These are phyloP conservation scores for Dasysyrphus albostriatus DNA, from an alignment of 2,888 invertebrate genomes.

Conservation along the genomic window DNA sequence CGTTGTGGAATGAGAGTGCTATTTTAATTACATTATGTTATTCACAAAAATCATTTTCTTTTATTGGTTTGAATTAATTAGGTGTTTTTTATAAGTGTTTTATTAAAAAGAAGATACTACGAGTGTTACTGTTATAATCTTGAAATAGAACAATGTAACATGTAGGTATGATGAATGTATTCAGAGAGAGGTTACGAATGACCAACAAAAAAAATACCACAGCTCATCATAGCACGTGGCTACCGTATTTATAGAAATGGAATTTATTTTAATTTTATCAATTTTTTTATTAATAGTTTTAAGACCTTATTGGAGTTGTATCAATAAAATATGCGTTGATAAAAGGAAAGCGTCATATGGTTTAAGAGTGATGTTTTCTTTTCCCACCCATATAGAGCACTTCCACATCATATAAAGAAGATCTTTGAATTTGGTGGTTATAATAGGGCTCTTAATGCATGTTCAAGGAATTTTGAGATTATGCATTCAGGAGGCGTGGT, in stretches of 20 bases:
- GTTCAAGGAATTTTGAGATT: too few relatives aligned
- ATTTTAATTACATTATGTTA: conserved; percentile 37
- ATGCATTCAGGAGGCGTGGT: too few relatives aligned
- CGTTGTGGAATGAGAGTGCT: not conserved
- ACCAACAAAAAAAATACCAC: not conserved
- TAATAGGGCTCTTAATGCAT: too few relatives aligned
- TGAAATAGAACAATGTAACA: not conserved
- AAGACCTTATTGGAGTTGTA: not conserved
- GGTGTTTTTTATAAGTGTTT: conserved; percentile 20
- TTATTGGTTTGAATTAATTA: conserved; percentile 20
- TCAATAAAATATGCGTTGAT: not conserved
- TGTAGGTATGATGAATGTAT: not conserved
- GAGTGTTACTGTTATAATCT: not conserved
- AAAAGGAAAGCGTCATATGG: too few relatives aligned
- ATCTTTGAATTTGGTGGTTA: too few relatives aligned
- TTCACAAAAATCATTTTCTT: conserved; percentile 42
- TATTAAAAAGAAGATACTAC: not conserved
- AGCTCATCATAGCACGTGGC: conserved; percentile 4
- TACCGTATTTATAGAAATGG: not conserved
- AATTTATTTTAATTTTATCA: conserved; percentile 5
- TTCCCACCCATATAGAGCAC: too few relatives aligned
- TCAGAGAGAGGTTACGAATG: not conserved
- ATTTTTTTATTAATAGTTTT: not conserved
- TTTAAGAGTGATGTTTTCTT: too few relatives aligned
- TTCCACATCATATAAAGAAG: too few relatives aligned